These are phyloP conservation scores for Paradisaea rubra DNA, from an alignment of 2,113 vertebrate genomes.

Conservation along the genomic window DNA sequence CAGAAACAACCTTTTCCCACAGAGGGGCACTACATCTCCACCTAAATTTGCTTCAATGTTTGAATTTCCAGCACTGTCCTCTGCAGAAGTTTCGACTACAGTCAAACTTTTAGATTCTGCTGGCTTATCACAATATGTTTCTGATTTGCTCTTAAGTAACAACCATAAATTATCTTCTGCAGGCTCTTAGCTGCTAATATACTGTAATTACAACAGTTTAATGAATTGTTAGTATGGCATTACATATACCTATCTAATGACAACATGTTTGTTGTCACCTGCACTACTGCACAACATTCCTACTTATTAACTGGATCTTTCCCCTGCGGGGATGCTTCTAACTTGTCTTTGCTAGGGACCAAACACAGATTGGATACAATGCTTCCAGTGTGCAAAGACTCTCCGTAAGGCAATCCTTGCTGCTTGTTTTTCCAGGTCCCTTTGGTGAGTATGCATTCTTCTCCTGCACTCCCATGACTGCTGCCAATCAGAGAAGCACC, in stretches of 20 bases:
- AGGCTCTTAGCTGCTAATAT: background rate
- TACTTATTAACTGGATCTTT: background rate
- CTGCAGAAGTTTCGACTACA: background rate
- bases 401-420: conserved; percentile 47
- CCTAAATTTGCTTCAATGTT: background rate
- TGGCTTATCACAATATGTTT: background rate
- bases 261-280: background rate
- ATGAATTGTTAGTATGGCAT: background rate
- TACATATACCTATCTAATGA: background rate
- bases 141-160: background rate
- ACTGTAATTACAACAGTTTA: background rate
- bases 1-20: background rate
- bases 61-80: background rate
- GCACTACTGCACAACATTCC: fast-evolving
- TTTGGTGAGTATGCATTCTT: conserved; percentile 15
- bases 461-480: conserved; percentile 49
- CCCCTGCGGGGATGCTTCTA: fast-evolving
- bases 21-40: background rate
- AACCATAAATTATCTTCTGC: background rate
- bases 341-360: background rate
- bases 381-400: conserved; percentile 74
- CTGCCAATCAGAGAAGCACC: conserved; percentile 74
- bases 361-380: conserved; percentile 80
- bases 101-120: background rate
- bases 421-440: conserved; percentile 55